phyloP scores from a whole-genome alignment of 2,797 vertebrate species.

The Labroides dimidiatus region DNA sequence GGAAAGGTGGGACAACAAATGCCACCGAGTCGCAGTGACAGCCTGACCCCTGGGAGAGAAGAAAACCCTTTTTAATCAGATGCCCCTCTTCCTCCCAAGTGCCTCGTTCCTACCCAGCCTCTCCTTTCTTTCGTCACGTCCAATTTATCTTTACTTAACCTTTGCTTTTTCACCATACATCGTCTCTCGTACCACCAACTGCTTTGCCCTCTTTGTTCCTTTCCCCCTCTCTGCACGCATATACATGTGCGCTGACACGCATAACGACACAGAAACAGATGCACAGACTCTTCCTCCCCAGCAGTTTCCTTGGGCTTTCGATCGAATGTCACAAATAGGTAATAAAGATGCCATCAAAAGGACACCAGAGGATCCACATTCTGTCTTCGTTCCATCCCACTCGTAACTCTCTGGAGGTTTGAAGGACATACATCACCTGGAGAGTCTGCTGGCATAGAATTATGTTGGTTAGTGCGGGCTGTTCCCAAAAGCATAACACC shows the following conservation, averaged over 20 bases:
- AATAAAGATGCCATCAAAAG: slow-evolving; percentile 77
- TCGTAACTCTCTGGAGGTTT: slow-evolving; percentile 74
- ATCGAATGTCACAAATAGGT: slow-evolving; percentile 74
- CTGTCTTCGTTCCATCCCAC: slow-evolving; percentile 50
- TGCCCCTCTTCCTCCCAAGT: slow-evolving; percentile 33
- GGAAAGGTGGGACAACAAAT: slow-evolving; percentile 77
- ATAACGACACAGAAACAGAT: slow-evolving; percentile 28
- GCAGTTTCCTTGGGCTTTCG: slow-evolving; percentile 53
- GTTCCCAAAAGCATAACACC: slow-evolving; percentile 51
- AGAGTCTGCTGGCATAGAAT: slow-evolving; percentile 66
- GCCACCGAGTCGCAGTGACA: slow-evolving; percentile 70
- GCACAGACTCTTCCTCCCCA: slow-evolving; percentile 21
- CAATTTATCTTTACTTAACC: slow-evolving; percentile 66
- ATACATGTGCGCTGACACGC: not conserved
- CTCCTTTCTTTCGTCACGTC: slow-evolving; percentile 41
- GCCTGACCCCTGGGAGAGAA: slow-evolving; percentile 73
- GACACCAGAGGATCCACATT: slow-evolving; percentile 73
- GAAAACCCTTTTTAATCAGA: slow-evolving; percentile 68
- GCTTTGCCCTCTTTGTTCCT: slow-evolving; percentile 39
- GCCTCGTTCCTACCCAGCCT: slow-evolving; percentile 37
- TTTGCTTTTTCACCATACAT: slow-evolving; percentile 49
- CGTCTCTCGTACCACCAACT: slow-evolving; percentile 16
- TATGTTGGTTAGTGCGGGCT: slow-evolving; percentile 66
- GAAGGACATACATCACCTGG: slow-evolving; percentile 73
- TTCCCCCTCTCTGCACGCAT: not conserved